Base-by-base conservation (phyloP, 2,113 vertebrate genomes). In the Miniopterus natalensis region DNA sequence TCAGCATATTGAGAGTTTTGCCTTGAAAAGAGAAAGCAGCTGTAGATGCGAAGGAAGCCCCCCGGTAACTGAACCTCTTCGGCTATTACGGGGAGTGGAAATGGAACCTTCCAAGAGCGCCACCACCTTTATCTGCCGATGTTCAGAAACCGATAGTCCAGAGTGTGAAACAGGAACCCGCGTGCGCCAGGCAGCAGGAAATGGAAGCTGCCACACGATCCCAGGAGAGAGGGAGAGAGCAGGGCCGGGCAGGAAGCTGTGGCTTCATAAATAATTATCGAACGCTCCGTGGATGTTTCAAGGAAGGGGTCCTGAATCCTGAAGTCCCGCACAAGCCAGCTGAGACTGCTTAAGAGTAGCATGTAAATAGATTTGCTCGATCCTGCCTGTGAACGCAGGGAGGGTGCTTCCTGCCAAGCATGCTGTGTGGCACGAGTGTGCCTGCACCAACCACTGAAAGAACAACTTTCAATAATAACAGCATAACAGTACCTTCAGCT, bases 161-260 rank as follows among this genome's bases (percentile, higher is more conserved):
- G 90, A 95, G 95, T 95, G 95, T 5, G 88, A 96, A 97, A 98
- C 18, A 63, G 11, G 95, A 98, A 23, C 93, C 85, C 89, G 85
- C 11, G 7, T 6, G 63, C 95, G 93, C 95, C 95, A 96, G 96
- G 59, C 88, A 91, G 93, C 29, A 94, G 96, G 91, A 66, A 95
- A 25, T 74, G 74, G 97, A 79, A 95, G 68, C 95, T 88, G 95
- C 90, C 92, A 97, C 21, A 15, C 0, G 92, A 95, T 96, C 94
- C 65, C 59, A 21, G 15, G 79, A 96, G 68, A 88, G 47, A 55
- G 18, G 70, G 87, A 81, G 78, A 83, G 57, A 91, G 85, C 65
- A 93, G 68, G 79, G 42, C 45, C 68, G 27, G 74, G 13, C 2
- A 47, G 93, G 93, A 92, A 95, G 88, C 94, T 25, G 40, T 23